Conservation (phyloP, 1,140 invertebrate genomes). For the Ceratina japonica region DNA sequence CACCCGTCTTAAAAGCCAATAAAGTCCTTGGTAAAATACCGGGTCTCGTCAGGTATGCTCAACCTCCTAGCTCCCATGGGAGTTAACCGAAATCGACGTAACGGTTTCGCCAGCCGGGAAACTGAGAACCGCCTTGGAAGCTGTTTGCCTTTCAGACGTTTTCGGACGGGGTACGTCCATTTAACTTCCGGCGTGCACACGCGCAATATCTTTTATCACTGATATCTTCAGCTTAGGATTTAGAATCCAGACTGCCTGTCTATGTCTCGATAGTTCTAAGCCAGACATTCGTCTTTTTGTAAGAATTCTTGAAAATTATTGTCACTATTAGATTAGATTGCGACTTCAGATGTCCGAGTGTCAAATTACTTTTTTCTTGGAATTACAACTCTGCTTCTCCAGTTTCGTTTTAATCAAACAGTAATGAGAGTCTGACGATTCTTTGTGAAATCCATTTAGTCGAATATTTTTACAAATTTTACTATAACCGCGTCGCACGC, state of each 20-base stretch:
- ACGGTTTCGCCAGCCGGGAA: background rate
- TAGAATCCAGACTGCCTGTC: background rate
- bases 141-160: slow-evolving; percentile 55
- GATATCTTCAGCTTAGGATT: slow-evolving; percentile 44
- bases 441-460: background rate
- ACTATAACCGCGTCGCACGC: background rate
- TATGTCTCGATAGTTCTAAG: too few species aligned
- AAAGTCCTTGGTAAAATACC: slow-evolving; percentile 64
- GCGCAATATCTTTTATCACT: slow-evolving; percentile 61
- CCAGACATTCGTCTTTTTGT: too few species aligned
- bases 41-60: slow-evolving; percentile 44
- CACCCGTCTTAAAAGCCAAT: slow-evolving; percentile 73
- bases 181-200: slow-evolving; percentile 60
- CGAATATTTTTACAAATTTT: background rate
- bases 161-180: slow-evolving; percentile 63
- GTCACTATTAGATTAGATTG: too few species aligned
- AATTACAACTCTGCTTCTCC: background rate
- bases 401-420: background rate
- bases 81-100: slow-evolving; percentile 31
- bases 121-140: background rate
- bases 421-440: background rate
- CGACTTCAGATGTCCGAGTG: too few species aligned
- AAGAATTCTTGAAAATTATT: too few species aligned
- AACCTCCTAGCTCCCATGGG: slow-evolving; percentile 37
- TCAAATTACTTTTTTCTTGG: too few species aligned